phyloP scores from a whole-genome alignment of 92 coral and sea anemone genomes.

The Zoanthus solanderi region DNA sequence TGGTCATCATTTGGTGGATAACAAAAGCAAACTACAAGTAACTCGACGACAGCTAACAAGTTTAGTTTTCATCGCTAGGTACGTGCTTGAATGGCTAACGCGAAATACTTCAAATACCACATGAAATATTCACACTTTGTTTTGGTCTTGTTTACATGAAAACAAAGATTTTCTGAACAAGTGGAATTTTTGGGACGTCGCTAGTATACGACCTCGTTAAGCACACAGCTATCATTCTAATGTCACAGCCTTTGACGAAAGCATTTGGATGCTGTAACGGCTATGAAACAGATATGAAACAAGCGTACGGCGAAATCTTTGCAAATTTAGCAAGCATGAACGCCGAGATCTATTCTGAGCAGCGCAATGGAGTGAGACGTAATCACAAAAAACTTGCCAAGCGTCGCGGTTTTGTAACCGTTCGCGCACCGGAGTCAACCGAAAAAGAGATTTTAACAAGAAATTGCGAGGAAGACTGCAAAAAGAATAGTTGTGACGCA shows the following conservation, averaged over 20 bases:
- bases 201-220: background rate
- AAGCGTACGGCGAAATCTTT: constrained; percentile 67
- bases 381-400: constrained; percentile 42
- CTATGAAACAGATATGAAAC: constrained; percentile 52
- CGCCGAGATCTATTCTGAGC: background rate
- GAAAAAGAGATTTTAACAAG: background rate
- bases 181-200: background rate
- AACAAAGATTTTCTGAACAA: background rate
- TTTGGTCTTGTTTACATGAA: constrained; percentile 27
- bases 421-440: background rate
- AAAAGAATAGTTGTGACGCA: background rate
- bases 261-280: background rate
- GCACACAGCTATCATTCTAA: background rate
- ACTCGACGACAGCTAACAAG: constrained; percentile 26
- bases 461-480: constrained; percentile 8
- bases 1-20: background rate
- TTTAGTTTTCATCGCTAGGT: constrained; percentile 14
- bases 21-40: background rate
- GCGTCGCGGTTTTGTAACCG: constrained; percentile 24
- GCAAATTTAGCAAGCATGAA: constrained; percentile 56
- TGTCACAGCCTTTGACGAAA: constrained; percentile 36
- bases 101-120: constrained; percentile 35
- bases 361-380: constrained; percentile 26
- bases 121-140: background rate
- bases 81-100: constrained; percentile 4